phyloP scores from a whole-genome alignment of 2,797 vertebrate genomes.

The Muraenolepis orangiensis region DNA sequence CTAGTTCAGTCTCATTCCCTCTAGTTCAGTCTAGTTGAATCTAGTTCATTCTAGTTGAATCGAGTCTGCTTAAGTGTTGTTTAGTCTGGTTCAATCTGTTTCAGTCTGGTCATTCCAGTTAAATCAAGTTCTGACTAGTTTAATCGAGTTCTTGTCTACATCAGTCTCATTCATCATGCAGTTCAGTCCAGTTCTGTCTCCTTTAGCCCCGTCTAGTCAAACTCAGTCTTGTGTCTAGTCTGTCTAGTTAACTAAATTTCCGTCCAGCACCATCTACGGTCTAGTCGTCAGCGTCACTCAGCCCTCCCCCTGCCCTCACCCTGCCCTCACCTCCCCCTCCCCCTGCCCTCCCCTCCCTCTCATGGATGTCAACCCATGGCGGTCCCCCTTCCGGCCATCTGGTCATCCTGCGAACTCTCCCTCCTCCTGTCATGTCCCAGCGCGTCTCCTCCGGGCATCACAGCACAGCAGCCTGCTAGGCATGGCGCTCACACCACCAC shows the following conservation, averaged over 20 bases:
- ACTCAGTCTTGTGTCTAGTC: no score
- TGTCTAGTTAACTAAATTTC: neutral
- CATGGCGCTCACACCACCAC: neutral
- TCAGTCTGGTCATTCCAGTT: no score
- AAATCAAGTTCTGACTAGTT: no score
- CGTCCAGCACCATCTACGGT: neutral
- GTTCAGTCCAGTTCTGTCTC: no score
- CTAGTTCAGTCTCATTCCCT: neutral
- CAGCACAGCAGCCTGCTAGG: neutral
- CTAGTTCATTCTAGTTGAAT: neutral
- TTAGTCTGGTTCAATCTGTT: neutral
- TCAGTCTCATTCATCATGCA: no score
- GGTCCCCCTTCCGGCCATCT: neutral
- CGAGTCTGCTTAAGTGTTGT: neutral
- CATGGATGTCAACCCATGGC: no score
- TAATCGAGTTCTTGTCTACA: no score
- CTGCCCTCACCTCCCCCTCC: no score
- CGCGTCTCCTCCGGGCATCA: neutral
- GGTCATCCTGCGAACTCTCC: neutral
- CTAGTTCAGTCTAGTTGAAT: neutral
- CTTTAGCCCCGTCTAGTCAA: no score
- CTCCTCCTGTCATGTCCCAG: constrained; percentile 1
- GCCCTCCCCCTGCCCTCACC: neutral
- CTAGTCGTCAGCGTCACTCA: neutral
- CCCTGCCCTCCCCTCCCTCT: no score